Conservation (phyloP, 2,113 vertebrate species). For the Platysternon megacephalum region DNA sequence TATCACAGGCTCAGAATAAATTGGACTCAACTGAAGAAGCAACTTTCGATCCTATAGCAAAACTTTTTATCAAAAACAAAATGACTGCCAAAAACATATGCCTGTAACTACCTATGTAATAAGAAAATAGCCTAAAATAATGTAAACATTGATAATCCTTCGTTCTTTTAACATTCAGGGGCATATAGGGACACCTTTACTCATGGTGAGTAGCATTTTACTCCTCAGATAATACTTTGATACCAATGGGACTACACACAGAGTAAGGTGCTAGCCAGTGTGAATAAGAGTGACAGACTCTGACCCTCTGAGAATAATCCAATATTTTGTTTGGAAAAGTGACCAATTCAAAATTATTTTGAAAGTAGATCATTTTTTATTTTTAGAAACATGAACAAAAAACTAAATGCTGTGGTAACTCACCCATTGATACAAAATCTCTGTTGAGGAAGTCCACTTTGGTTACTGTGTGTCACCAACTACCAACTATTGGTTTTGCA, state of each 20-base stretch:
- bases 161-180: accelerated
- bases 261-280: background rate
- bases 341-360: background rate
- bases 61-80: background rate
- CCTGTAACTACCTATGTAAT: background rate
- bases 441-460: background rate
- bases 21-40: background rate
- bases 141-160: background rate
- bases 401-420: background rate
- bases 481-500: background rate
- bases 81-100: background rate
- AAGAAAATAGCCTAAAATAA: background rate
- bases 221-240: accelerated
- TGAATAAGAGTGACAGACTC: accelerated
- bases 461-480: background rate
- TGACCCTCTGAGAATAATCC: background rate
- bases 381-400: background rate
- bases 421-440: background rate
- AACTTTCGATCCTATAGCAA: background rate
- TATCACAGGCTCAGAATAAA: background rate
- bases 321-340: background rate
- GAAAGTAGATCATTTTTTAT: background rate
- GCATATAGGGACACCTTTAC: background rate
- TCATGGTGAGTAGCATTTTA: accelerated
- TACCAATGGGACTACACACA: accelerated